Conservation (phyloP, 2,888 invertebrate species). For the Eupithecia subumbrata region DNA sequence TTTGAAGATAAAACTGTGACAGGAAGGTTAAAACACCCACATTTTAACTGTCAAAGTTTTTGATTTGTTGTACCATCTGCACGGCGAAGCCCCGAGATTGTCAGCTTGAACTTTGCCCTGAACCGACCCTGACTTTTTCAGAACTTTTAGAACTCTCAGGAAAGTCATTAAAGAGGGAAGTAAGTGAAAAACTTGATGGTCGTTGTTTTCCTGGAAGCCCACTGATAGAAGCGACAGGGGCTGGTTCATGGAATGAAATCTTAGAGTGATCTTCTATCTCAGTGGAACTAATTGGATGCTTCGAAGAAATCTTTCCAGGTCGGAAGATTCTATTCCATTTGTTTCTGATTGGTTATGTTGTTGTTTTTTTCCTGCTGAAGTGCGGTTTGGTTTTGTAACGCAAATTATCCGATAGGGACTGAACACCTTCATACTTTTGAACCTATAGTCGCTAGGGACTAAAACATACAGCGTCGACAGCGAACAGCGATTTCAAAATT, state of each 20-base stretch:
- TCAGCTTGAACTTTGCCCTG: conserved; percentile 40
- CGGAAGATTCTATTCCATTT: neutral
- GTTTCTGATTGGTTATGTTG: neutral
- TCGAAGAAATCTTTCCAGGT: neutral
- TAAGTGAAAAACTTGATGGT: conserved; percentile 50
- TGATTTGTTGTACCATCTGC: conserved; percentile 39
- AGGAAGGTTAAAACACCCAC: conserved; percentile 24
- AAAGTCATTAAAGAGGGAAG: conserved; percentile 50
- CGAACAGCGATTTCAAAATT: neutral
- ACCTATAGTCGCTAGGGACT: neutral
- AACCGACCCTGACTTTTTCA: conserved; percentile 35
- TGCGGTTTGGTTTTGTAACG: neutral
- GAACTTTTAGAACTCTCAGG: conserved; percentile 30
- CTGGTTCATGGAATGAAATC: neutral
- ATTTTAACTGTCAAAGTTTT: conserved; percentile 41
- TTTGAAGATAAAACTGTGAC: conserved; percentile 26
- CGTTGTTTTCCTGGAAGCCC: conserved; percentile 19
- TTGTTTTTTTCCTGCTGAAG: neutral
- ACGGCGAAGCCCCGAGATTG: conserved; percentile 39
- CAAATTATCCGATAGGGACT: neutral
- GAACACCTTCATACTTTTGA: neutral
- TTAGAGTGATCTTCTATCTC: neutral
- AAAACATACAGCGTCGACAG: neutral
- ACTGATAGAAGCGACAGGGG: neutral
- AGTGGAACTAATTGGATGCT: neutral